phyloP scores from a whole-genome alignment of 1,140 invertebrate species.

The Psilanteris sp. region DNA sequence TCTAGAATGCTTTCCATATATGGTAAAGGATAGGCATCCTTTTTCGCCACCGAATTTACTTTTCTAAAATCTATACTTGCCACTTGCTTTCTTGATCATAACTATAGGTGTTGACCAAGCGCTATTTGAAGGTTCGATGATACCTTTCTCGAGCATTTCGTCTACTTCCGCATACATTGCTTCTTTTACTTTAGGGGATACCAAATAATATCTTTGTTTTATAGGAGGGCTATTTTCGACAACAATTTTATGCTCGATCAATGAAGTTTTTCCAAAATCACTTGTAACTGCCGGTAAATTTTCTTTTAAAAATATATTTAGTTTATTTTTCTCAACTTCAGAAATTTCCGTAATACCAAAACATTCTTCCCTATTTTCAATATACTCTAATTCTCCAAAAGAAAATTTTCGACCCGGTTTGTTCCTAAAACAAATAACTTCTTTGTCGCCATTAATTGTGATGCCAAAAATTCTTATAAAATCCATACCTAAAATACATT shows the following conservation, averaged over 20 bases:
- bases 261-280: conserved; percentile 5
- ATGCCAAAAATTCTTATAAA: conserved; percentile 16
- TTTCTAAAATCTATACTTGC: conserved; percentile 15
- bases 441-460: not conserved
- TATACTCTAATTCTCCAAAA: not conserved
- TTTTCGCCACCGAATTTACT: conserved; percentile 22
- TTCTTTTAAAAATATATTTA: conserved; percentile 1
- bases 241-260: conserved; percentile 17
- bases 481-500: conserved; percentile 38
- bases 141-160: not conserved
- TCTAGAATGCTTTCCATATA: conserved; percentile 30
- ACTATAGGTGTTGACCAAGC: conserved; percentile 23
- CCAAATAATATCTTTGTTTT: conserved; percentile 35
- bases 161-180: conserved; percentile 27
- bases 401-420: not conserved
- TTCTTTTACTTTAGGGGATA: conserved; percentile 21
- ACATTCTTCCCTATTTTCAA: not conserved
- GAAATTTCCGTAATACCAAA: conserved; percentile 13
- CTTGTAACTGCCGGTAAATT: not conserved
- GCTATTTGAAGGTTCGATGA: conserved; percentile 25
- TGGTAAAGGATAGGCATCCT: conserved; percentile 28
- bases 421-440: not conserved
- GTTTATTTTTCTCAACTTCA: not conserved
- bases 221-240: conserved; percentile 10
- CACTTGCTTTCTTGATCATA: conserved; percentile 15